Base-by-base conservation (phyloP, 2,888 invertebrate genomes). In the Ormyrus rosae region DNA sequence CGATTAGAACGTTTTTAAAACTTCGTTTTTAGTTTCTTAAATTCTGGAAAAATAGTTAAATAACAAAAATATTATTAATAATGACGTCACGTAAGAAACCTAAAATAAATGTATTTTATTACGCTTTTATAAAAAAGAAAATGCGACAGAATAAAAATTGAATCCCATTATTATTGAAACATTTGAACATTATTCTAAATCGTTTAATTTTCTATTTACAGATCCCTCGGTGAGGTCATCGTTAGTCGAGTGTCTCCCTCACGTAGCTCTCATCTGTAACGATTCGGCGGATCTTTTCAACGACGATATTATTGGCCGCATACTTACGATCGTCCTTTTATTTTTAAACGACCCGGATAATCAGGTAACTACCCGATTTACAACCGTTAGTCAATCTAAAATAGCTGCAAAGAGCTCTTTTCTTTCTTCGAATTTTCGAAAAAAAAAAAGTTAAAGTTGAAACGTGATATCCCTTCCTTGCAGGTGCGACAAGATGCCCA, bases 401-500 rank as follows among this genome's bases (percentile, higher is more conserved):
- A 4, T 1, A 34, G 34, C 34, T 34, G 34, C 34, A 34, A 34
- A 34, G 34, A 34, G 9, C n/a, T 50, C 50, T 48, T 48, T 51
- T 51, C 6, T n/a, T 68, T 67, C n/a, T 45, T 63, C 63, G 46
- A 34, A 34, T 34, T 34, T 34, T 34, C 34, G 2, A 34, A 3
- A 34, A 34, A 34, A 34, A 4, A 10, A n/a, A 10, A n/a, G 58
- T 58, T n/a, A 56, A 56, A 2, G 1, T n/a, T 58, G 10, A 58
- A n/a, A n/a, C n/a, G 58, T n/a, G 58, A 58, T 58, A 58, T 58
- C 58, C n/a, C 8, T 13, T 51, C 63, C 34, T 50, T 82, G 6
- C 89, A 94, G 93, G 94, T 94, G 64, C 92, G 95, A 72, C 94
- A 94, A 87, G 92, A 93, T 64, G 93, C 94, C 61, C 94, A 94